phyloP scores from a whole-genome alignment of 2,797 vertebrate genomes.

The Dallia pectoralis region DNA sequence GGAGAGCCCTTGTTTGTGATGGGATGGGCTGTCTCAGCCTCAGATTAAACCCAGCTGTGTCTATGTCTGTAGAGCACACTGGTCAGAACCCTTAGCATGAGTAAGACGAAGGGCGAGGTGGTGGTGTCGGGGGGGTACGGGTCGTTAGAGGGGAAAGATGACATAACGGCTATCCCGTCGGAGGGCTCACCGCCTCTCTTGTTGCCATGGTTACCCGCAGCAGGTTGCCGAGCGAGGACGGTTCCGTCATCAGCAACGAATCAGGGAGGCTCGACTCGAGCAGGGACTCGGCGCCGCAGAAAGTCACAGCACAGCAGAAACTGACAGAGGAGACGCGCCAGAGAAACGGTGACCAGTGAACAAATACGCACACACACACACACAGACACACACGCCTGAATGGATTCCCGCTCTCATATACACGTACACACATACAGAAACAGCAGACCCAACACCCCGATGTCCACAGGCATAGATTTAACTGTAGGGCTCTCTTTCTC shows the following conservation, averaged over 20 bases:
- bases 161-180: slow-evolving; percentile 78
- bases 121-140: slow-evolving; percentile 32
- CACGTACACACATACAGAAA: background rate
- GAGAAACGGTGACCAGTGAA: slow-evolving; percentile 80
- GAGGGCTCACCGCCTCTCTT: slow-evolving; percentile 81
- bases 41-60: slow-evolving; percentile 1
- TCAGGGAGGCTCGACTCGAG: slow-evolving; percentile 88
- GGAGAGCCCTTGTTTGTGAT: background rate
- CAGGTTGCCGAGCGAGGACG: slow-evolving; percentile 91
- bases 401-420: slow-evolving; percentile 50
- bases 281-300: slow-evolving; percentile 79
- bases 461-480: slow-evolving; percentile 21
- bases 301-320: slow-evolving; percentile 90
- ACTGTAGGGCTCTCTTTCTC: background rate
- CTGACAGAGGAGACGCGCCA: slow-evolving; percentile 83
- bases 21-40: background rate
- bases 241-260: slow-evolving; percentile 95
- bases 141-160: slow-evolving; percentile 42
- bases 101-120: slow-evolving; percentile 38
- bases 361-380: slow-evolving; percentile 13
- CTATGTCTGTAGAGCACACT: background rate
- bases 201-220: slow-evolving; percentile 98
- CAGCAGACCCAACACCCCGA: background rate
- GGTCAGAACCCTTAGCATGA: slow-evolving; percentile 12
- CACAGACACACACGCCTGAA: slow-evolving; percentile 1